Conservation (phyloP, 2,113 vertebrate genomes). For the Coptodon bakossiorum region DNA sequence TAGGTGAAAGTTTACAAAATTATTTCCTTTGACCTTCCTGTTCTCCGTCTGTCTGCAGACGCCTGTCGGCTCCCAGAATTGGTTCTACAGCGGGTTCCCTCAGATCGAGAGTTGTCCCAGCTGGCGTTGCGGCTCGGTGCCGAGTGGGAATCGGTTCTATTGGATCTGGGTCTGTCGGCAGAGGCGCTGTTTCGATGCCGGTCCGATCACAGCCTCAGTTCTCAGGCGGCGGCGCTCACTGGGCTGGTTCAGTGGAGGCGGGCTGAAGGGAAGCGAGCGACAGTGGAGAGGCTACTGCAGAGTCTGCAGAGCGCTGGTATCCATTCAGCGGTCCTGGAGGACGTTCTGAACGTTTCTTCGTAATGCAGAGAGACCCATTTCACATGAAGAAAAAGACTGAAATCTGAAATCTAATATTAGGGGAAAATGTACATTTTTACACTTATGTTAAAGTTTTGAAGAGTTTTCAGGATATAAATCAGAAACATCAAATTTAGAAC, state of each 20-base stretch:
- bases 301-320: slow-evolving; percentile 70
- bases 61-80: slow-evolving; percentile 39
- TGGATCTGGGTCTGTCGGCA: slow-evolving; percentile 81
- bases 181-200: slow-evolving; percentile 82
- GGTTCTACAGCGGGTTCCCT: slow-evolving; percentile 72
- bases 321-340: slow-evolving; percentile 75
- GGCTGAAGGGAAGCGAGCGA: slow-evolving; percentile 75
- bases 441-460: neutral
- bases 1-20: neutral
- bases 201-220: slow-evolving; percentile 74
- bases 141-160: slow-evolving; percentile 80
- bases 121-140: slow-evolving; percentile 78
- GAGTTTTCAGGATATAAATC: neutral
- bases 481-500: neutral
- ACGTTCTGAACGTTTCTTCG: slow-evolving; percentile 17
- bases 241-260: slow-evolving; percentile 85
- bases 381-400: neutral
- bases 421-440: neutral
- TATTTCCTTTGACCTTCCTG: neutral
- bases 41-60: slow-evolving; percentile 52
- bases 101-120: slow-evolving; percentile 81
- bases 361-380: neutral
- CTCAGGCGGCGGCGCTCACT: slow-evolving; percentile 78
- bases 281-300: slow-evolving; percentile 67
- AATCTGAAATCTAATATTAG: neutral